Evolutionary conservation across 2,888 invertebrate genomes (phyloP).

Genomic region (Pycnomerus fuliginosus): DNA sequence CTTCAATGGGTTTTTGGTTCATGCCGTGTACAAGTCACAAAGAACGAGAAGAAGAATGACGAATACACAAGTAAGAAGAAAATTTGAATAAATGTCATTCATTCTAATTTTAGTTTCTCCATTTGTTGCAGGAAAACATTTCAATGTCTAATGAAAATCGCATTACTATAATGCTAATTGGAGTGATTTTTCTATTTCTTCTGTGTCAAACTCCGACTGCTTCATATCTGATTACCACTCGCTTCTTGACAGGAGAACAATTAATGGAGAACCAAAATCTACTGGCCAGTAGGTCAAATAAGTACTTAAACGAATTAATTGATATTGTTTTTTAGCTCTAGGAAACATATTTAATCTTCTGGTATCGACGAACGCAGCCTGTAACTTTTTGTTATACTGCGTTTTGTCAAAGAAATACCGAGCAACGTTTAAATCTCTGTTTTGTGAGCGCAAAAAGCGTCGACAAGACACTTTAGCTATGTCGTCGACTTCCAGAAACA

Average conservation of each 20-base stretch:
- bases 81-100: conserved; percentile 1
- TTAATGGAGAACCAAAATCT: too few species aligned
- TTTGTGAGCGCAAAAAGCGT: conserved; percentile 39
- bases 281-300: too few species aligned
- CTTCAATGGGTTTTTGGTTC: conserved; percentile 72
- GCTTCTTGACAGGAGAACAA: too few species aligned
- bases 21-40: conserved; percentile 62
- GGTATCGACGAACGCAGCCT: conserved; percentile 69
- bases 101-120: too few species aligned
- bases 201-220: conserved; percentile 74
- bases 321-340: conserved; percentile 52
- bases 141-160: conserved; percentile 65
- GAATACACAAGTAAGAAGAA: conserved; percentile 50
- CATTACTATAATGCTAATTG: conserved; percentile 74
- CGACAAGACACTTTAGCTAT: conserved; percentile 42
- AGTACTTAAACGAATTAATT: too few species aligned
- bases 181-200: conserved; percentile 73
- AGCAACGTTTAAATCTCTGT: conserved; percentile 54
- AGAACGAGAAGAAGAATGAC: conserved; percentile 59
- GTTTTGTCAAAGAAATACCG: conserved; percentile 74
- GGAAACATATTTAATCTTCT: conserved; percentile 74
- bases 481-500: conserved; percentile 35
- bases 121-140: conserved; percentile 39
- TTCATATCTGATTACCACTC: conserved; percentile 57
- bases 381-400: conserved; percentile 77